phyloP scores from a whole-genome alignment of 2,113 vertebrate species.

The Rhizomys pruinosus region DNA sequence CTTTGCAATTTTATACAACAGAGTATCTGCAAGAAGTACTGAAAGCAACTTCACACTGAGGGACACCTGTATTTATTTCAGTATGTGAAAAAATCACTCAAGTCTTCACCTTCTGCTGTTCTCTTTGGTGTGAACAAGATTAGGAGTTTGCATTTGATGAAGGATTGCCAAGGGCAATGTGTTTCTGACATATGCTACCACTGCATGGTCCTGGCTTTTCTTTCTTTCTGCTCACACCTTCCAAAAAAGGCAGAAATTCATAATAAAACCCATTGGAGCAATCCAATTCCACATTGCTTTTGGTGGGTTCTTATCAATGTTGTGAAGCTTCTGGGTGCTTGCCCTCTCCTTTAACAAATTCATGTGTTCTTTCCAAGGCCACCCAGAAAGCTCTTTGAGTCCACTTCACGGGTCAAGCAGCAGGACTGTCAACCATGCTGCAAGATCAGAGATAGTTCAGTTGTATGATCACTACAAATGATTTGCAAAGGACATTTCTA shows the following conservation, averaged over 20 bases:
- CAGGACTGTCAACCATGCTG: neutral
- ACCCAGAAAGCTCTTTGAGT: neutral
- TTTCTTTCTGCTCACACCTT: neutral
- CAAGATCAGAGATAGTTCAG: neutral
- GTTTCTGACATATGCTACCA: neutral
- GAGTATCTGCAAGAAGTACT: too few relatives aligned
- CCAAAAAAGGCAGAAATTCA: neutral
- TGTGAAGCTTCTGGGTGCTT: slow-evolving; percentile 13
- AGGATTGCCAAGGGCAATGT: neutral
- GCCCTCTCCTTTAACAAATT: neutral
- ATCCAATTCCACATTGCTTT: neutral
- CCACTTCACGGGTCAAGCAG: neutral
- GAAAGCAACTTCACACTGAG: neutral
- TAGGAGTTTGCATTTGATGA: neutral
- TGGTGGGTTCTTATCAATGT: neutral
- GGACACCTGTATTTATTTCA: neutral
- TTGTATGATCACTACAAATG: neutral
- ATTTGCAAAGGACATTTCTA: neutral
- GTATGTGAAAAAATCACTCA: slow-evolving; percentile 1
- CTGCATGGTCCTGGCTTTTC: neutral
- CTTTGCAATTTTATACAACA: too few relatives aligned
- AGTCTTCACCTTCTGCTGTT: neutral
- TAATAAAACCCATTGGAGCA: neutral
- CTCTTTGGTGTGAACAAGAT: neutral
- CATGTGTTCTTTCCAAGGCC: neutral